Base-by-base conservation (phyloP, 2,888 invertebrate species). In the Eudemis profundana region DNA sequence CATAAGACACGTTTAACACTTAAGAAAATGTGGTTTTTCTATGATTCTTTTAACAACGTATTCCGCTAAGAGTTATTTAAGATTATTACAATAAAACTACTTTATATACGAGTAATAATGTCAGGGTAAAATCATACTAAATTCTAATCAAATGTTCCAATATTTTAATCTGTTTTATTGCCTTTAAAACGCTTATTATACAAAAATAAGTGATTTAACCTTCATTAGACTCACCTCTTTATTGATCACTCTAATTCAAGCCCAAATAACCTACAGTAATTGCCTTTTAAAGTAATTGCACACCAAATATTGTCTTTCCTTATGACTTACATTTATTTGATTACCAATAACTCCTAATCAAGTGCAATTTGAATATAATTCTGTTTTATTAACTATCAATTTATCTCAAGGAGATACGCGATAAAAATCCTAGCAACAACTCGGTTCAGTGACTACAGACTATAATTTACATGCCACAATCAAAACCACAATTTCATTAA, bases 401-500 rank as follows among this genome's bases (percentile, higher is more conserved):
- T 59, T 51, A 64, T 44, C 60, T 29, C 65, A 65, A 65, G 65
- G 65, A 23, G 51, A 64, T 33, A 46, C 44, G 21, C 33, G 21
- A 27, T 47, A 62, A 46, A 53, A 60, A 65, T 66, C 60, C 60
- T 60, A 60, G 61, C 61, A 27, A 42, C 56, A 40, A 56, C 42
- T 40, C 19, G 15, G 10, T 14, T 5, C 44, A 64, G 33, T 29
- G 17, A 23, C 27, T 14, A 12, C 42, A 36, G 44, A 49, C 57
- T 74, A 77, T 78, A 84, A 87, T 86, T 86, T 81, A 76, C 83
- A 78, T 82, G 74, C 80, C 81, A 73, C 69, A 61, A 69, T 64
- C 59, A 19, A 59, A 68, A 71, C 67, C 63, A 77, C 78, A 77
- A 81, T 80, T 78, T 79, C 72, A 77, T 82, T 79, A 73, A 74